A percentile compares a stretch with the other conserved stretches of the same genome.
phyloP scores from a whole-genome alignment of 1,140 invertebrate species.

The Hormaphis cornu region DNA sequence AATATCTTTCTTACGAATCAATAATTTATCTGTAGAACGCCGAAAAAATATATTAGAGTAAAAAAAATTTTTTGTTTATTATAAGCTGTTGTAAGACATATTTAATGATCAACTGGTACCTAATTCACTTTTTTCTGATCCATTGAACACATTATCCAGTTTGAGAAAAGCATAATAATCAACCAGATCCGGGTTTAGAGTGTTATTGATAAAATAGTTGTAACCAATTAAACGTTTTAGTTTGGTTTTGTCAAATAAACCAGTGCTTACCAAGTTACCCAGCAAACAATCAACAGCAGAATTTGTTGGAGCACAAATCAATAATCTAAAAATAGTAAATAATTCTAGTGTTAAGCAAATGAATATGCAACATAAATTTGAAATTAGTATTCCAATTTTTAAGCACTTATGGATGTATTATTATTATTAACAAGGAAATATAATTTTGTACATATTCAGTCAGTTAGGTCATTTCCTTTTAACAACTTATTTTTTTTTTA shows the following conservation, averaged over 20 bases:
- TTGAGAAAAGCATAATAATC: constrained; percentile 7
- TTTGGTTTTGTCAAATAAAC: not conserved
- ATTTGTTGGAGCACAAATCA: constrained; percentile 27
- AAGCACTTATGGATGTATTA: too few relatives aligned
- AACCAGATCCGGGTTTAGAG: not conserved
- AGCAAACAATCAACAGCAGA: constrained; percentile 2
- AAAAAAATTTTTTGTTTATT: too few relatives aligned
- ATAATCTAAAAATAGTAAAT: not conserved
- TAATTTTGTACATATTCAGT: too few relatives aligned
- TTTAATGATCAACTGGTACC: not conserved
- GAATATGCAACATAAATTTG: too few relatives aligned
- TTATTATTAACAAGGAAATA: too few relatives aligned
- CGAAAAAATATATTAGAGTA: too few relatives aligned
- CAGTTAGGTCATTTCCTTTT: too few relatives aligned
- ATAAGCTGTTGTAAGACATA: not conserved
- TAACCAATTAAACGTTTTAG: constrained; percentile 6
- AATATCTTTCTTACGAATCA: not conserved
- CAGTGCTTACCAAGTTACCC: not conserved
- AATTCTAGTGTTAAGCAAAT: too few relatives aligned
- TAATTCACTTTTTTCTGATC: too few relatives aligned
- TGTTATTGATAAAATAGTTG: not conserved
- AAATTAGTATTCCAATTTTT: too few relatives aligned
- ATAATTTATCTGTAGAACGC: not conserved
- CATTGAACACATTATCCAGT: too few relatives aligned
- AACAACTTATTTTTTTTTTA: too few relatives aligned